Percentiles rank a stretch among this genome's conserved stretches.
Evolutionary conservation across 2,797 vertebrate genomes (phyloP).

Genomic region (Lycodopsis pacificus): DNA sequence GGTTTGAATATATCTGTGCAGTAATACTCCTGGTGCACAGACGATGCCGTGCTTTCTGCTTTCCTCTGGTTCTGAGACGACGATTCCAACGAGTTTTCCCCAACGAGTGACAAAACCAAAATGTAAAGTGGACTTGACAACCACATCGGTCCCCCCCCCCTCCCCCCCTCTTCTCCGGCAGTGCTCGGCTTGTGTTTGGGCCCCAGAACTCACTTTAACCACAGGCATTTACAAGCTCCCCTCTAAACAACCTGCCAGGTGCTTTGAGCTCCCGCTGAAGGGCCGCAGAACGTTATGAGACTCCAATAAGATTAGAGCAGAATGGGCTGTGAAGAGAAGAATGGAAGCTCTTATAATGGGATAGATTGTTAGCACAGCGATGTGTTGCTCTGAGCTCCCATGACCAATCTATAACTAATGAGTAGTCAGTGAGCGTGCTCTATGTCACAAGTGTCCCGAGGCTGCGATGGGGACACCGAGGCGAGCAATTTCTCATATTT

Average conservation of each 20-base stretch:
- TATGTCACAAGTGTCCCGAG: slow-evolving; percentile 63
- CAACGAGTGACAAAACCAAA: slow-evolving; percentile 75
- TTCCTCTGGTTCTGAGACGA: not conserved
- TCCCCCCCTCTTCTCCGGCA: slow-evolving; percentile 72
- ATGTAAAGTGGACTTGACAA: slow-evolving; percentile 93
- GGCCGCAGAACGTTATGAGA: slow-evolving; percentile 80
- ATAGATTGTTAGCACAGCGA: slow-evolving; percentile 78
- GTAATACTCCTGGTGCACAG: not conserved
- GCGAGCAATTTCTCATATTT: slow-evolving; percentile 70
- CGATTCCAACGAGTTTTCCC: slow-evolving; percentile 52
- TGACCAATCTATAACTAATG: slow-evolving; percentile 85
- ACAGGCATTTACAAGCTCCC: slow-evolving; percentile 89
- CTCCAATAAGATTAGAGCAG: slow-evolving; percentile 88
- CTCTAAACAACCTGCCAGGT: slow-evolving; percentile 92
- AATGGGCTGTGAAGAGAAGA: slow-evolving; percentile 71
- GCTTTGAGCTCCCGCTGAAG: slow-evolving; percentile 83
- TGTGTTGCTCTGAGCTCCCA: slow-evolving; percentile 80
- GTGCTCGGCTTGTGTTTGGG: slow-evolving; percentile 76
- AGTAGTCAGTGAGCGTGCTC: slow-evolving; percentile 78
- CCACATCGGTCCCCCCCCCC: slow-evolving; percentile 88
- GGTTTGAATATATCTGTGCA: not conserved
- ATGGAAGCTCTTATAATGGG: slow-evolving; percentile 72
- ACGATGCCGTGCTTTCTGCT: not conserved
- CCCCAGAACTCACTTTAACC: slow-evolving; percentile 82
- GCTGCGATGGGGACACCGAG: slow-evolving; percentile 59